Evolutionary conservation across 2,797 vertebrate genomes (phyloP), one percentile per base, ranked within the genome.

Genomic region (Champsocephalus esox): DNA sequence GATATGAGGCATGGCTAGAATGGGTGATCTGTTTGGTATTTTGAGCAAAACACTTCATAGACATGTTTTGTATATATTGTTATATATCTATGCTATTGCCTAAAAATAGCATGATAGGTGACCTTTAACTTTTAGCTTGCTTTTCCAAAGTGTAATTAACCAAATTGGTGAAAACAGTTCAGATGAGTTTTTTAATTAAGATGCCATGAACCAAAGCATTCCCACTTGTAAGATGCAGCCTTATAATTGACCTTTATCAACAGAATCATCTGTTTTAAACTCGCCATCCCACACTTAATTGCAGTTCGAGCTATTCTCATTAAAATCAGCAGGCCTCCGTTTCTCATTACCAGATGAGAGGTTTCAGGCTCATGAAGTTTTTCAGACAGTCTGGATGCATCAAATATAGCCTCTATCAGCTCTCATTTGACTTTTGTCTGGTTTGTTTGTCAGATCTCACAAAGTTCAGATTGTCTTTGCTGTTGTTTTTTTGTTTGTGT

Each of bases 401-500:
- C 72, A 57, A 43, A 69, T 46, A 21, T 48, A 48, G 24, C 34
- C 61, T 57, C 50, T 41, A 70, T 69, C 56, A 46, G 63, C 48
- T 68, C 59, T 76, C 16, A 17, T 78, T 61, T 73, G 16, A 2
- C 16, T n/a, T 45, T 8, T 14, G 54, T 78, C 48, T 69, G 58
- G 28, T 60, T 67, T 52, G 10, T 56, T 48, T 66, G 52, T 84
- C 21, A 68, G 77, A 73, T 63, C 59, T 66, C 61, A 3, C 49
- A 56, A 58, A 14, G 55, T 66, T 70, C 43, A 46, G 16, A 57
- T 69, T 58, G 58, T 14, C 52, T 16, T 45, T 19, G 17, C 43
- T 48, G 16, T 59, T 79, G 57, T 59, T 71, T 64, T 45, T 1
- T 69, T 66, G 3, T 45, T 1, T 14, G 50, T 34, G 44, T 4